Percentiles rank a stretch among this genome's conserved stretches.
phyloP scores from a whole-genome alignment of 2,888 invertebrate genomes.

The Conus canariensis region DNA sequence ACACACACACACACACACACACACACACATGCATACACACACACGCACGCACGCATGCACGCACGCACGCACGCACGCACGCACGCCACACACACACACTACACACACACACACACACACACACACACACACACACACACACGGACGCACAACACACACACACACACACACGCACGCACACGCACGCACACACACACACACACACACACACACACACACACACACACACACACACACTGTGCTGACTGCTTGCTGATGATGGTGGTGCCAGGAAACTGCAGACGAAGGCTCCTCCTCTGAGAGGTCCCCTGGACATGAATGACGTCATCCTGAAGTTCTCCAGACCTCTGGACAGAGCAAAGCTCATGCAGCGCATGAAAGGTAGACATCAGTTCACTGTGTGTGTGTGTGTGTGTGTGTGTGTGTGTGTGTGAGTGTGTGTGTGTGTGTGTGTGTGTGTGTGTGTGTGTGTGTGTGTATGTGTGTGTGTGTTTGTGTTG shows the following conservation, averaged over 20 bases:
- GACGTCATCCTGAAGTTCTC: conserved; percentile 66
- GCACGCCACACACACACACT: no score
- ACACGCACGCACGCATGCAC: no score
- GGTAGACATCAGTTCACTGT: conserved; percentile 51
- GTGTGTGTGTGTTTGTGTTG: conserved; percentile 4
- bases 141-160: not conserved
- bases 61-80: no score
- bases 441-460: conserved; percentile 23
- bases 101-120: no score
- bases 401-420: conserved; percentile 27
- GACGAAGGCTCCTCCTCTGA: conserved; percentile 26
- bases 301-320: conserved; percentile 50
- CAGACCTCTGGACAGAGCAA: conserved; percentile 68
- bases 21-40: no score
- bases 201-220: not conserved
- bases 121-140: not conserved
- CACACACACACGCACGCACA: not conserved
- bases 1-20: no score
- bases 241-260: no score
- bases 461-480: conserved; percentile 1
- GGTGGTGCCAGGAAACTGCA: conserved; percentile 29
- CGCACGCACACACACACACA: not conserved
- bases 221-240: not conserved
- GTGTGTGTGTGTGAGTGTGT: conserved; percentile 12
- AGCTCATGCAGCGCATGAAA: conserved; percentile 64